These are phyloP conservation scores for Drosophila ficusphila DNA, from an alignment of 1,140 invertebrate genomes.

Conservation along the genomic window DNA sequence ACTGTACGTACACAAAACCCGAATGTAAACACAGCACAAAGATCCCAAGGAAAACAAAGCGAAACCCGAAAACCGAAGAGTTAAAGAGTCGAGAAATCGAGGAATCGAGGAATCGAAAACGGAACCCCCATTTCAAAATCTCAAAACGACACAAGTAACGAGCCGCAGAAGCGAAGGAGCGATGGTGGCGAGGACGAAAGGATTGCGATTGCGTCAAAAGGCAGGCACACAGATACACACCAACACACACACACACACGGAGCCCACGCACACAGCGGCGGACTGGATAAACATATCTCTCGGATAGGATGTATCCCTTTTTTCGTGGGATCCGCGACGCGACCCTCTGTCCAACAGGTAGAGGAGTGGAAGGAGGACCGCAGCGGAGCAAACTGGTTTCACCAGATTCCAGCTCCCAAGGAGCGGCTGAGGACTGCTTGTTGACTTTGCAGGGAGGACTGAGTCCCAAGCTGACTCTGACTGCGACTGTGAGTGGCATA, in stretches of 20 bases:
- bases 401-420: slow-evolving; percentile 61
- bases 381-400: slow-evolving; percentile 65
- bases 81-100: too few species aligned
- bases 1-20: slow-evolving; percentile 44
- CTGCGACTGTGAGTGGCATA: slow-evolving; percentile 70
- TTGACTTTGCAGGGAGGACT: slow-evolving; percentile 32
- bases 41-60: slow-evolving; percentile 37
- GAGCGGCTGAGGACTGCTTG: slow-evolving; percentile 46
- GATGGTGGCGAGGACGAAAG: slow-evolving; percentile 74
- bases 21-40: slow-evolving; percentile 38
- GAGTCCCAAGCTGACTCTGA: slow-evolving; percentile 8
- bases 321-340: slow-evolving; percentile 72
- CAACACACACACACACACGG: too few species aligned
- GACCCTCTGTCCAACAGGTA: slow-evolving; percentile 68
- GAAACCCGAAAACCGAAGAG: slow-evolving; percentile 44
- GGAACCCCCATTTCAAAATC: slow-evolving; percentile 33
- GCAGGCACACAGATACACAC: slow-evolving; percentile 31
- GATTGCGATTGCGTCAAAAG: slow-evolving; percentile 65
- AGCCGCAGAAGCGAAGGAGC: slow-evolving; percentile 10
- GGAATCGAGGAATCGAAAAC: slow-evolving; percentile 9
- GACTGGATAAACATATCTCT: slow-evolving; percentile 24
- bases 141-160: slow-evolving; percentile 49
- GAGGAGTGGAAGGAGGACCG: slow-evolving; percentile 48
- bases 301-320: slow-evolving; percentile 64
- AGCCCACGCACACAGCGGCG: neutral